Base-by-base conservation (phyloP, 2,113 vertebrate genomes). In the Chlorodrepanis virens region DNA sequence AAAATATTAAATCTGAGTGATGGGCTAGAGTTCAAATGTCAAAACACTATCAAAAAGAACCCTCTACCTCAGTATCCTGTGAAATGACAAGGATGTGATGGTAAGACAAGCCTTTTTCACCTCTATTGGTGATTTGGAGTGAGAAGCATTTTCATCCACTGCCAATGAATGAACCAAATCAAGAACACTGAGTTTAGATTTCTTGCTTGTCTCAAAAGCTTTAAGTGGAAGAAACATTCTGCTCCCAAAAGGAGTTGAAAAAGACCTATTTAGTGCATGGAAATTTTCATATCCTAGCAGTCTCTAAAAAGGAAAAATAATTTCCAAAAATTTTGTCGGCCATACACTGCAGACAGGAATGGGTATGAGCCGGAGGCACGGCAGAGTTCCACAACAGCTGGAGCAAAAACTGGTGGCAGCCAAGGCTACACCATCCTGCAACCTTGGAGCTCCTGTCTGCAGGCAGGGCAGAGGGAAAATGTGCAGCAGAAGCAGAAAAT, bases 381-480 rank as follows among this genome's bases (percentile, higher is more conserved):
- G 53, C 2, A 2, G 10, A 80, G 33, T n/a, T 74, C 37, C 68
- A 63, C 28, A 69, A 11, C 7, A 45, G 5, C 31, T 10, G 31
- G 11, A 18, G 12, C 5, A 77, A n/a, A 87, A 67, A 23, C 0
- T 0, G 20, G 17, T 27, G 19, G 19, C 29, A 72, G 61, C 6
- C 3, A 9, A 42, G 53, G 60, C 54, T 29, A 16, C 0, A 0
- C 24, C 17, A 8, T 23, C 35, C 37, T 47, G 71, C 24, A 45
- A 2, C 42, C 13, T 25, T 25, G 21, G 53, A 68, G n/a, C 31
- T 76, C 14, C 14, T 61, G 33, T 28, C 29, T 52, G 63, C 49
- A 79, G 49, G 42, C 50, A 79, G 37, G 24, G 21, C 57, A 49
- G 56, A 64, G 39, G 21, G 49, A 3, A 85, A 75, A 75, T n/a